phyloP scores from a whole-genome alignment of 2,113 vertebrate genomes.

The Xenopus laevis region DNA sequence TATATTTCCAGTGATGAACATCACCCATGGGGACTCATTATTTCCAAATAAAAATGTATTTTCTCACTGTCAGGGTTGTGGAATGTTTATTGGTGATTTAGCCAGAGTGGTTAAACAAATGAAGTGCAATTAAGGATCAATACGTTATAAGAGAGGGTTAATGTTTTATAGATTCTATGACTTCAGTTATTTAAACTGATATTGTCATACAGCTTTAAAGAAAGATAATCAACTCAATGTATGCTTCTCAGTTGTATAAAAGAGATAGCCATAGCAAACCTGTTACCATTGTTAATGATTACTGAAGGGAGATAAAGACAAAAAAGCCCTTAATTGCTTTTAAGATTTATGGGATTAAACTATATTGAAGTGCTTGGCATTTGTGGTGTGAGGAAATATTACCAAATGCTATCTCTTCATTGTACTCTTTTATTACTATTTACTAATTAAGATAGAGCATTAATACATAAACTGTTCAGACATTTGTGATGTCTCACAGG shows the following conservation, averaged over 20 bases:
- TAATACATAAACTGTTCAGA: too few relatives aligned
- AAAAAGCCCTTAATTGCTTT: neutral
- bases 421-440: too few relatives aligned
- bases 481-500: too few relatives aligned
- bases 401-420: too few relatives aligned
- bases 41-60: conserved; percentile 16
- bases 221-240: neutral
- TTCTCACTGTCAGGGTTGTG: conserved; percentile 4
- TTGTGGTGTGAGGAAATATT: too few relatives aligned
- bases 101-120: conserved; percentile 20
- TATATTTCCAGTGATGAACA: conserved; percentile 5
- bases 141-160: conserved; percentile 28
- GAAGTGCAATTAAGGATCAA: conserved; percentile 18
- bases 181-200: neutral
- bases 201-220: too few relatives aligned
- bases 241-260: neutral
- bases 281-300: conserved; percentile 30
- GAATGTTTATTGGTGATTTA: conserved; percentile 19
- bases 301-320: neutral
- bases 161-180: conserved; percentile 6
- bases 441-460: too few relatives aligned
- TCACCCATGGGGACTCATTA: conserved; percentile 23
- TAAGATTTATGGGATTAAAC: too few relatives aligned
- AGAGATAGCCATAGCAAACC: conserved; percentile 1
- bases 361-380: too few relatives aligned